Base-by-base conservation (phyloP, 1,140 invertebrate genomes). In the Rhizoglyphus robini region DNA sequence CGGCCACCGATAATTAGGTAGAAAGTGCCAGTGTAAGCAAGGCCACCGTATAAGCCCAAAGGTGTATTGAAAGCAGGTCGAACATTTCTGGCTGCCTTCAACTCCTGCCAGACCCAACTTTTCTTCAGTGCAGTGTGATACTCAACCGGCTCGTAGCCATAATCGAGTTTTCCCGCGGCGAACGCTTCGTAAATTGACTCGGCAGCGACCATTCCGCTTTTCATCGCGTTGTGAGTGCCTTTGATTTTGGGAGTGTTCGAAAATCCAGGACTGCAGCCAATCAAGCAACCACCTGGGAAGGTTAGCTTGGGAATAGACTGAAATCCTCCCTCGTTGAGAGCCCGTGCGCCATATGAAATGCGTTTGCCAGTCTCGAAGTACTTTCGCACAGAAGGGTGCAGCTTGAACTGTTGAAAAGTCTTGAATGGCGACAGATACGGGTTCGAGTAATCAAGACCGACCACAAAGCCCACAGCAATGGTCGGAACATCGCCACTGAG, bases 21-120 rank as follows among this genome's bases (percentile, higher is more conserved):
- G 27, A 93, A 89, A 69, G 95, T 79, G 3, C 89, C 96, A 54
- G 91, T 90, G 74, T 98, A n/a, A n/a, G n/a, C n/a, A n/a, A n/a
- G n/a, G n/a, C n/a, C n/a, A n/a, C n/a, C n/a, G n/a, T n/a, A n/a
- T n/a, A n/a, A n/a, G n/a, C n/a, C n/a, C n/a, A n/a, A n/a, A n/a
- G n/a, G n/a, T n/a, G n/a, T n/a, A n/a, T 98, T 90, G 78, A 99
- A 99, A 46, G 92, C 94, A 0, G 96, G 96, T 31, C 94, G 82
- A 27, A 92, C 83, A 79, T 99, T 99, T 49, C 96, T 81, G 0
- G 92, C 88, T 69, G 83, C 78, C 72, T 88, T 83, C n/a, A n/a
- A n/a, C n/a, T n/a, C n/a, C n/a, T n/a, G n/a, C n/a, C n/a, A n/a
- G n/a, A n/a, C n/a, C n/a, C 36, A 97, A 67, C 92, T 96, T 3